Conservation (phyloP, 2,797 vertebrate species). For the Siniperca obscura region DNA sequence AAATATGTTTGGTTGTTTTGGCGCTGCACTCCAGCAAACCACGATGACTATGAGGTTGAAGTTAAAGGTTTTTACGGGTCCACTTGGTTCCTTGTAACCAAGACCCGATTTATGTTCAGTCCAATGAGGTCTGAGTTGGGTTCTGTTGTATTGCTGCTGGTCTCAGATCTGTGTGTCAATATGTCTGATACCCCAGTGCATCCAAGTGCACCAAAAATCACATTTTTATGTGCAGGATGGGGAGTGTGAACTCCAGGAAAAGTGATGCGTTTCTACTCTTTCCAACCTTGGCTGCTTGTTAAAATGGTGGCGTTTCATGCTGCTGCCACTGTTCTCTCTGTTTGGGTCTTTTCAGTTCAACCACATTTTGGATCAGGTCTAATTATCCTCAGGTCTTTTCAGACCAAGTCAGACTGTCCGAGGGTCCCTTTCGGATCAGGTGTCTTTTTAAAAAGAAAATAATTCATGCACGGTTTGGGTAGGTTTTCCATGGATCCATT, state of each 20-base stretch:
- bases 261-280: background rate
- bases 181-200: background rate
- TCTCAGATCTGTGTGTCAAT: background rate
- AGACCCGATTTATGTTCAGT: background rate
- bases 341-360: background rate
- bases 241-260: background rate
- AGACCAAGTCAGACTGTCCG: too few relatives aligned
- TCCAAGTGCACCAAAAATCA: background rate
- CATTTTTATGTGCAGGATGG: background rate
- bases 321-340: background rate
- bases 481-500: background rate
- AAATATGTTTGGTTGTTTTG: conserved; percentile 28
- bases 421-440: background rate
- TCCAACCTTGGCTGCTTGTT: background rate
- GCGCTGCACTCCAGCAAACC: background rate
- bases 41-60: background rate
- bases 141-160: background rate
- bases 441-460: background rate
- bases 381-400: background rate
- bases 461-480: background rate
- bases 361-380: background rate
- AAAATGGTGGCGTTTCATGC: background rate
- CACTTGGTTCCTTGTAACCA: background rate
- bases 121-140: background rate
- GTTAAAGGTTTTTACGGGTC: background rate